Conservation (phyloP, 2,113 vertebrate genomes). For the Aspidoscelis tigris region DNA sequence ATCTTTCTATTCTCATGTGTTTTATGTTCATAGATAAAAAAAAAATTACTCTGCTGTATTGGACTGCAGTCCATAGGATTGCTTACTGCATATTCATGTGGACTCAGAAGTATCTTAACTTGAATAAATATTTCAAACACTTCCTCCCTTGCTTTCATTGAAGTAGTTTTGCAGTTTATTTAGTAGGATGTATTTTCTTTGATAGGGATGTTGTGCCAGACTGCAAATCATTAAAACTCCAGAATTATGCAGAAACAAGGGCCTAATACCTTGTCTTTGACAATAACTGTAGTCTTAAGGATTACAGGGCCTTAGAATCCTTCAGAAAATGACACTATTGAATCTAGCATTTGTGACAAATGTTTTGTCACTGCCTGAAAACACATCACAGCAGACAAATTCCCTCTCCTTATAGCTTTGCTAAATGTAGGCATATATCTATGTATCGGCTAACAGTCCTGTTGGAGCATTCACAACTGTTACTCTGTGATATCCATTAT, state of each 20-base stretch:
- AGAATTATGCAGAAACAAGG: conserved; percentile 7
- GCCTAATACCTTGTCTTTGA: background rate
- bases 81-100: too few species aligned
- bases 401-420: background rate
- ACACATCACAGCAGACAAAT: background rate
- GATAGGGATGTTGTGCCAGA: background rate
- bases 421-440: background rate
- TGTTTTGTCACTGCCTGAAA: background rate
- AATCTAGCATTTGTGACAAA: background rate
- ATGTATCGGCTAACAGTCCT: rapidly evolving
- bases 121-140: background rate
- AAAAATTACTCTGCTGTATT: background rate
- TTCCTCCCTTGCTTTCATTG: background rate
- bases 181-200: background rate
- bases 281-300: background rate
- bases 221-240: background rate
- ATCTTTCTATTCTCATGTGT: too few species aligned
- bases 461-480: rapidly evolving
- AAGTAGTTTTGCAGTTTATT: background rate
- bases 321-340: background rate
- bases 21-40: too few species aligned
- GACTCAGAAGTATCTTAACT: background rate
- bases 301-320: conserved; percentile 1
- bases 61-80: background rate
- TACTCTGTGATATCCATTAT: rapidly evolving